Evolutionary conservation across 1,140 invertebrate species (phyloP).

Genomic region (Andricus grossulariae): DNA sequence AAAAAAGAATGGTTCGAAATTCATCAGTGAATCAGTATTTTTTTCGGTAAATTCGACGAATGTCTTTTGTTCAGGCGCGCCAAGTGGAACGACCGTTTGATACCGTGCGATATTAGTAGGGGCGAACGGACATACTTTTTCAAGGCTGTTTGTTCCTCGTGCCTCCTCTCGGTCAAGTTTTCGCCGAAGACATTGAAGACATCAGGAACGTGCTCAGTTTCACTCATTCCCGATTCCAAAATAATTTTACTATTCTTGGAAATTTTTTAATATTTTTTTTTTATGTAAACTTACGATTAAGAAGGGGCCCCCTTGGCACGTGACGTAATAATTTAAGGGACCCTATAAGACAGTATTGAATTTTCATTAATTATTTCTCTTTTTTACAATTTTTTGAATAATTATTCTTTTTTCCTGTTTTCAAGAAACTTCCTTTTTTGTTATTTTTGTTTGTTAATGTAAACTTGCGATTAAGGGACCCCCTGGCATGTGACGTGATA

Average conservation of each 20-base stretch:
- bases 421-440: no score
- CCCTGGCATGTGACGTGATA: no score
- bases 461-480: no score
- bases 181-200: conserved; percentile 44
- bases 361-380: no score
- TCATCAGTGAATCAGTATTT: background rate
- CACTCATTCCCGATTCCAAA: conserved; percentile 2
- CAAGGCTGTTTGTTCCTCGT: conserved; percentile 53
- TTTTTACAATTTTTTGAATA: no score
- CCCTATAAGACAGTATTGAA: no score
- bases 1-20: background rate
- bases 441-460: no score
- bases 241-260: background rate
- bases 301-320: no score
- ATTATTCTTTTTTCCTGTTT: no score
- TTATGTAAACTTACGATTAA: no score
- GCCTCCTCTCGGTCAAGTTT: conserved; percentile 50
- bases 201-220: conserved; percentile 24
- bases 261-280: no score
- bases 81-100: conserved; percentile 25
- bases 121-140: conserved; percentile 47
- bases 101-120: conserved; percentile 40
- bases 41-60: conserved; percentile 11
- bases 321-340: no score
- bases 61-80: conserved; percentile 2